Base-by-base conservation (phyloP, 2,113 vertebrate genomes). In the Hippocampus abdominalis region DNA sequence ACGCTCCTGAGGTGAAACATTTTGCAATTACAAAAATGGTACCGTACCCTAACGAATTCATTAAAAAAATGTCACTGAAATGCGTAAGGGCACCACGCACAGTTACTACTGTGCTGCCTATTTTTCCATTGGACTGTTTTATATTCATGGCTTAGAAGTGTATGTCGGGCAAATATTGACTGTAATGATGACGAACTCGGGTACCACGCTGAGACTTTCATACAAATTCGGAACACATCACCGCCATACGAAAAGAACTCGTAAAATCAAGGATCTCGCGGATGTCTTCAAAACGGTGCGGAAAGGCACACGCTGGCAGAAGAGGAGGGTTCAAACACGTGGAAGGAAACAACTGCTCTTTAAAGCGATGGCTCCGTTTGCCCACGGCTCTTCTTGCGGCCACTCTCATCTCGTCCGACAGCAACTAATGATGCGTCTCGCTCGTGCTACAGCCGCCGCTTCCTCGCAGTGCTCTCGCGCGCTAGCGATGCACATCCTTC, bases 351-450 rank as follows among this genome's bases (percentile, higher is more conserved):
- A 64, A 64, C 23, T 46, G 13, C 40, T 64, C 13, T 64, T 46
- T 46, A 44, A 64, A 46, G 40, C 39, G 3, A 64, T 46, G 62
- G 40, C 62, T 16, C 29, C 8, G 57, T 64, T 64, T 46, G 21
- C 62, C 40, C n/a, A 7, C 3, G n/a, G 15, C 40, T 23, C n/a
- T 16, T 25, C 12, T 46, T 27, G 36, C 8, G 39, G 39, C 62
- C 62, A 15, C 62, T 42, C 63, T 64, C 63, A 46, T 42, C 63
- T 46, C 63, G 5, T 36, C 16, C 40, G 39, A 27, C 42, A 27
- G 21, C 63, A 27, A 64, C 63, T 64, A 64, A 64, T 64, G 63
- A 64, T 64, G 42, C 63, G 1, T 23, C 42, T 46, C n/a, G n/a
- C 13, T 46, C 11, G 23, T 64, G n/a, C n/a, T 20, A 64, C 23